Percentiles rank a stretch among this genome's conserved stretches.
phyloP scores from a whole-genome alignment of 2,888 invertebrate genomes.

The Amorpha juglandis region DNA sequence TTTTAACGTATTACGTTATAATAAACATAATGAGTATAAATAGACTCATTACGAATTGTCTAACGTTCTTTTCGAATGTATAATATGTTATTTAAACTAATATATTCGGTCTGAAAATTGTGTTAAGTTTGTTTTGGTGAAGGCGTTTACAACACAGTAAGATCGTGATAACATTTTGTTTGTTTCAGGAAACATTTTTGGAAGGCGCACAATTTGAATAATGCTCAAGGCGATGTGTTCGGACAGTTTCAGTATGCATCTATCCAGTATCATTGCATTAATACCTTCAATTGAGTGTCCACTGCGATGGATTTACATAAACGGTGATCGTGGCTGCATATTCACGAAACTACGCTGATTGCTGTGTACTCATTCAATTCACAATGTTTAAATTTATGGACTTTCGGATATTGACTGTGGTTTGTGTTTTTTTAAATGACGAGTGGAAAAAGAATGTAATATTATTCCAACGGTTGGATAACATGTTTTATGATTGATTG shows the following conservation, averaged over 20 bases:
- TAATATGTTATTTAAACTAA: too few relatives aligned
- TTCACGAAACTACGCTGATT: constrained; percentile 57
- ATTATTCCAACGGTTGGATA: background rate
- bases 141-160: background rate
- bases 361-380: constrained; percentile 33
- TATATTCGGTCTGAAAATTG: too few relatives aligned
- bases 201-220: background rate
- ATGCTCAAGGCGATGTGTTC: constrained; percentile 37
- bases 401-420: background rate
- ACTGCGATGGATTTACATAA: constrained; percentile 62
- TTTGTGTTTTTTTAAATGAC: too few relatives aligned
- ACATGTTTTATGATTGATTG: constrained; percentile 9
- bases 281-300: constrained; percentile 58
- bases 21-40: too few relatives aligned
- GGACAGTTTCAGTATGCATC: constrained; percentile 42
- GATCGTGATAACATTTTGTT: background rate
- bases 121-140: too few relatives aligned
- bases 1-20: too few relatives aligned
- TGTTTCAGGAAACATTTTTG: too few relatives aligned
- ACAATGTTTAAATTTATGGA: constrained; percentile 5
- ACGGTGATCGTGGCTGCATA: constrained; percentile 54
- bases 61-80: too few relatives aligned
- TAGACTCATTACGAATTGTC: too few relatives aligned
- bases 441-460: background rate
- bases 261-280: constrained; percentile 57